Base-by-base conservation (phyloP, 2,113 vertebrate genomes). In the Brachyhypopomus gauderio region DNA sequence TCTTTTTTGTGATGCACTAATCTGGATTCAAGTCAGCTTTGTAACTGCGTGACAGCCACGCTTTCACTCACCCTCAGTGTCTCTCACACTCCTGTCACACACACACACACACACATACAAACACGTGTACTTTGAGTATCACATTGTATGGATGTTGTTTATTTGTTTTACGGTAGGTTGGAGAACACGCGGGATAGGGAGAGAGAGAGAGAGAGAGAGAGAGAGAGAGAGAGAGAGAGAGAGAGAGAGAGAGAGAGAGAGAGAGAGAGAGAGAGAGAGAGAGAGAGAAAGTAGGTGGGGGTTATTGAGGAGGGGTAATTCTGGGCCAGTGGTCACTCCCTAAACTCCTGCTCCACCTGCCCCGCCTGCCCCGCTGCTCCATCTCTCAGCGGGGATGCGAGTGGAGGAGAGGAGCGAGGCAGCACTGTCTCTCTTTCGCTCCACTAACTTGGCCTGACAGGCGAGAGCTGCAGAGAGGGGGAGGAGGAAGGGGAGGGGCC, bases 401-500 rank as follows among this genome's bases (percentile, higher is more conserved):
- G 83, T 67, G 77, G 60, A 80, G 22, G 62, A 76, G 81, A 80
- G 72, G 45, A 66, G 64, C 22, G 17, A 75, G 72, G 83, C 72
- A 82, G 80, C 76, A 72, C 76, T 83, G 81, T 84, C 83, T 80
- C 78, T 84, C 85, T 84, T 86, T 86, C 85, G 82, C 85, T 84
- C 77, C 34, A 36, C 80, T 86, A 86, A 86, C 83, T 82, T 80
- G 64, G 79, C 77, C 77, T 84, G 85, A 86, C 85, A 86, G 83
- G 76, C 58, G 72, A 83, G 72, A 77, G 66, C 45, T 58, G 72
- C 45, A 79, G 82, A 75, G 79, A 82, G 77, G 75, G 66, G 75
- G 66, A 75, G 82, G 64, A 66, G 34, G 60, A 74, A 3, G 23
- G 69, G 83, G 85, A 67, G 67, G 72, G 38, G 73, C 74, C 27